phyloP scores from a whole-genome alignment of 2,113 vertebrate species.

The Acrocephalus kingi region DNA sequence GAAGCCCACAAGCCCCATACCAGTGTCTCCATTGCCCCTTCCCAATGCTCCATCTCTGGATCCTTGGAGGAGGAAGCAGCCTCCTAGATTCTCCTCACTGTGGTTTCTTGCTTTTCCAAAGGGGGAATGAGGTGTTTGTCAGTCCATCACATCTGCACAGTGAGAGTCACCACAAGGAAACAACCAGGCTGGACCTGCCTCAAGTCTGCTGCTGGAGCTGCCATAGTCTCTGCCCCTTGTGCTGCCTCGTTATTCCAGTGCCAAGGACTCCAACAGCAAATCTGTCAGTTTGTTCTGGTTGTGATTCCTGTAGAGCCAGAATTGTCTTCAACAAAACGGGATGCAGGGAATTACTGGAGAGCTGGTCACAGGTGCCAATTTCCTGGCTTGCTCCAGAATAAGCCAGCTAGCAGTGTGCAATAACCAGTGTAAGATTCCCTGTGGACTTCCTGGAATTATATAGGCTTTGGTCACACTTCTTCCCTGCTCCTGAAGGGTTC shows the following conservation, averaged over 20 bases:
- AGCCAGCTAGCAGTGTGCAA: not conserved
- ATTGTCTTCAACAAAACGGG: not conserved
- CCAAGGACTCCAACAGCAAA: not conserved
- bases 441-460: not conserved
- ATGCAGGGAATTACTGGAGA: not conserved
- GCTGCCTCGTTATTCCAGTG: not conserved
- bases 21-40: not conserved
- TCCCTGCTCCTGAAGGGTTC: not conserved
- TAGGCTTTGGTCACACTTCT: not conserved
- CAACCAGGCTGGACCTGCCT: not conserved
- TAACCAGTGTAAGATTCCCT: not conserved
- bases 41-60: rapidly evolving
- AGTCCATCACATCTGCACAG: not conserved
- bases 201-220: not conserved
- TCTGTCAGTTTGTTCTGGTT: not conserved
- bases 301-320: not conserved
- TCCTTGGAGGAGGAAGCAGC: not conserved
- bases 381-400: not conserved
- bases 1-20: not conserved
- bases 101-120: not conserved
- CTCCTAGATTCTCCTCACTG: not conserved
- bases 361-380: not conserved
- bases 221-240: not conserved
- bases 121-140: not conserved
- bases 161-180: rapidly evolving